Base-by-base conservation (phyloP, 1,140 invertebrate genomes). In the Cydia amplana region DNA sequence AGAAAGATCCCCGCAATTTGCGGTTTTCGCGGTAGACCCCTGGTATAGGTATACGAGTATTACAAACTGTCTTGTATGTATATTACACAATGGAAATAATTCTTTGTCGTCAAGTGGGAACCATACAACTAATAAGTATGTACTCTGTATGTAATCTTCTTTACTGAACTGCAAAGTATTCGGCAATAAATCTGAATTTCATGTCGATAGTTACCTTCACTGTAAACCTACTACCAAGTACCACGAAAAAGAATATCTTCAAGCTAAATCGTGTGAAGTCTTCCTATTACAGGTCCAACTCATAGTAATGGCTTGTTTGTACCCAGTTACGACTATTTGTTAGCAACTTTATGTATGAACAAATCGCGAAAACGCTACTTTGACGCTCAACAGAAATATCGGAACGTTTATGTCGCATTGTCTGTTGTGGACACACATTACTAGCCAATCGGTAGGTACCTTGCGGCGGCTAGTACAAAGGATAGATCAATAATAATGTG, bases 371-470 rank as follows among this genome's bases (percentile, higher is more conserved):
- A 86, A 87, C 81, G 81, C 80, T 88, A 85, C 82, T 82, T 81
- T 82, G 79, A 81, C 77, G 79, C 76, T 75, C 72, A 77, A 78
- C 80, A 84, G 83, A 85, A 85, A 83, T 82, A 85, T 82, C 81
- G 82, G 85, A 86, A 86, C 83, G 76, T 91, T 91, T 91, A 90
- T 91, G 87, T 86, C 51, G 84, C 81, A 90, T 91, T 91, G 88
- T 91, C 79, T 80, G 67, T 72, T 10, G 25, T 40, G 18, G 72
- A 84, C 80, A 80, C 85, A 82, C 55, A 60, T 60, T 82, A 83
- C 82, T 77, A 79, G 75, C 81, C 85, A 83, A 86, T 85, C 86
- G 86, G 78, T 74, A 67, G 73, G 64, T 80, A 36, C 79, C 83
- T 76, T 78, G 80, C 82, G 81, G 76, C 83, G 75, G 75, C 74